Percentiles rank a stretch among this genome's conserved stretches.
Evolutionary conservation across 1,140 invertebrate genomes (phyloP).

Genomic region (Hypsibius dujardini): DNA sequence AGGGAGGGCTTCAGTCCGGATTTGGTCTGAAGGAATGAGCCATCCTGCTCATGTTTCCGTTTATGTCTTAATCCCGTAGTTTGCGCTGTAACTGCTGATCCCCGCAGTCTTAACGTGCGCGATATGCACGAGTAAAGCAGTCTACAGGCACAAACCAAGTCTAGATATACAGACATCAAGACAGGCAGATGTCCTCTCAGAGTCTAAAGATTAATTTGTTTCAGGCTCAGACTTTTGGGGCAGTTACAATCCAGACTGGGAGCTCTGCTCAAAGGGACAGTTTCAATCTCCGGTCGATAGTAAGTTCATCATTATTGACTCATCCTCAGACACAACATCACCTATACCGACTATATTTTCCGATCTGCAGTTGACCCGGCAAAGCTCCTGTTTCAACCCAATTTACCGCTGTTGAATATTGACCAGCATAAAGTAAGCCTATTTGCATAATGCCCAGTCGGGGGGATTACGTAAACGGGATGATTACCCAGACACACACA

Average conservation of each 20-base stretch:
- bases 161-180: neutral
- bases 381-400: neutral
- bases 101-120: neutral
- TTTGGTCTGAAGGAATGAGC: no score
- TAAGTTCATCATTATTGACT: no score
- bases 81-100: neutral
- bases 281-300: neutral
- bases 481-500: neutral
- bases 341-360: no score
- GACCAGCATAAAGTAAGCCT: conserved; percentile 5
- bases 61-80: neutral
- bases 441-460: neutral
- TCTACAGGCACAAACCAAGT: neutral
- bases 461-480: neutral
- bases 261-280: neutral
- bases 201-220: neutral
- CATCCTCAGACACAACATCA: no score
- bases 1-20: no score
- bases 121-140: neutral
- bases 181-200: neutral
- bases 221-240: conserved; percentile 2
- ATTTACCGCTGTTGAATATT: conserved; percentile 2
- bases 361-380: neutral
- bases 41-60: no score
- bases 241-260: neutral